Conservation (phyloP, 2,888 invertebrate species). For the Macrosoma leucophasiata region DNA sequence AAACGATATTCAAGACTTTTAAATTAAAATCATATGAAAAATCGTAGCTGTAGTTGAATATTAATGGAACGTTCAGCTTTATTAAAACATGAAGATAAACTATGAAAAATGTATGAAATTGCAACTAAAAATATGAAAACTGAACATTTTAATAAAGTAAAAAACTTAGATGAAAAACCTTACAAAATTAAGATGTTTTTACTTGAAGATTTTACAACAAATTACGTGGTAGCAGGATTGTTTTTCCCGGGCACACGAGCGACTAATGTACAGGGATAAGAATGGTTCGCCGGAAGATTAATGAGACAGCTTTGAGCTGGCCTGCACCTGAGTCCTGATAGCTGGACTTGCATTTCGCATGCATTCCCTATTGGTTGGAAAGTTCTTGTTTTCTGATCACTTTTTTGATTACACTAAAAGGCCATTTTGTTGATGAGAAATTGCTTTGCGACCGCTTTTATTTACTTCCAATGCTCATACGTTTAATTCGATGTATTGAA, state of each 20-base stretch:
- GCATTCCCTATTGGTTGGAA: conserved; percentile 23
- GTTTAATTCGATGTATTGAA: too few relatives aligned
- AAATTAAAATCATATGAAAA: too few relatives aligned
- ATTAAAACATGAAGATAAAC: too few relatives aligned
- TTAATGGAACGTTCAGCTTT: too few relatives aligned
- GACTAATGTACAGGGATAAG: conserved; percentile 34
- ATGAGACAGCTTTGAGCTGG: conserved; percentile 46
- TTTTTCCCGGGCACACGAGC: conserved; percentile 20
- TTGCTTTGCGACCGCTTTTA: too few relatives aligned
- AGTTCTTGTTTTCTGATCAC: conserved; percentile 20
- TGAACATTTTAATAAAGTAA: neutral
- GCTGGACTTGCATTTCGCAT: conserved; percentile 26
- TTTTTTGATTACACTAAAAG: too few relatives aligned
- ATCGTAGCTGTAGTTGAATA: too few relatives aligned
- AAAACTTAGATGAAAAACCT: neutral
- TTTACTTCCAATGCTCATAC: too few relatives aligned
- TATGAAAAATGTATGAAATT: too few relatives aligned
- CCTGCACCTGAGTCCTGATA: conserved; percentile 33
- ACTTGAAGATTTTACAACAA: neutral
- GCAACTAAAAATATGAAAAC: neutral
- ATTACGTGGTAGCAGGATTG: neutral
- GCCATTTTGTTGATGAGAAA: too few relatives aligned
- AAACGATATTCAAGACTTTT: too few relatives aligned
- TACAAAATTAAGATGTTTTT: neutral
- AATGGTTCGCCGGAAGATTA: conserved; percentile 44